A percentile compares a stretch with the other conserved stretches of the same genome.
phyloP scores from a whole-genome alignment of 2,113 vertebrate genomes.

The Sapajus apella region DNA sequence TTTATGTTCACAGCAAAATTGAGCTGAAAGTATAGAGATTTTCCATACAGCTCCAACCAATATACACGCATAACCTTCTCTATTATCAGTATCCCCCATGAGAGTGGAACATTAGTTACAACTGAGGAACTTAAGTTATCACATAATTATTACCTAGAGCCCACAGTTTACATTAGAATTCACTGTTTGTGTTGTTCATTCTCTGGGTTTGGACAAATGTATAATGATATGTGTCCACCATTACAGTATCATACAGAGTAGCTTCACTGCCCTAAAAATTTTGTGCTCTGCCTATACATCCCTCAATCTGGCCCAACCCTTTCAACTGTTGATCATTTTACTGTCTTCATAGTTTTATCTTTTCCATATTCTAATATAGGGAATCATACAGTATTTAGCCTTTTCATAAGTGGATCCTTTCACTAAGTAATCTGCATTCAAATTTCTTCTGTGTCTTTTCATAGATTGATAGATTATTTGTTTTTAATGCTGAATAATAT shows the following conservation, averaged over 20 bases:
- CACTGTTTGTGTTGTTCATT: background rate
- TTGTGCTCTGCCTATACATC: background rate
- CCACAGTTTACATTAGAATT: background rate
- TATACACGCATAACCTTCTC: too few species aligned
- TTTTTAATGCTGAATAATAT: background rate
- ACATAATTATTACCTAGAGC: too few species aligned
- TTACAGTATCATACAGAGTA: background rate
- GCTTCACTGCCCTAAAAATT: background rate
- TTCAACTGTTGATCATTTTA: background rate
- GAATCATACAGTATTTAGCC: background rate
- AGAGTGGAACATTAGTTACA: background rate
- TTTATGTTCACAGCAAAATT: background rate
- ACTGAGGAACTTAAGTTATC: background rate
- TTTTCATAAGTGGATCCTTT: background rate
- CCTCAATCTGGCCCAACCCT: accelerated
- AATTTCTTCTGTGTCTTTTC: background rate
- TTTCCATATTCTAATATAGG: background rate
- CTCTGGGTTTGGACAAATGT: background rate
- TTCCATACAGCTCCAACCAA: accelerated
- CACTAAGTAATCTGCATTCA: background rate
- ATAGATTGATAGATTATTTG: background rate
- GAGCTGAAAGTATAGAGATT: background rate
- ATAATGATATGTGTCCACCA: background rate
- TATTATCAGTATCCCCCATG: background rate
- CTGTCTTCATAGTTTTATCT: background rate